Evolutionary conservation across 2,797 vertebrate species (phyloP), one percentile per base, ranked within the genome.

Genomic region (Enteromius thamalakanensis): DNA sequence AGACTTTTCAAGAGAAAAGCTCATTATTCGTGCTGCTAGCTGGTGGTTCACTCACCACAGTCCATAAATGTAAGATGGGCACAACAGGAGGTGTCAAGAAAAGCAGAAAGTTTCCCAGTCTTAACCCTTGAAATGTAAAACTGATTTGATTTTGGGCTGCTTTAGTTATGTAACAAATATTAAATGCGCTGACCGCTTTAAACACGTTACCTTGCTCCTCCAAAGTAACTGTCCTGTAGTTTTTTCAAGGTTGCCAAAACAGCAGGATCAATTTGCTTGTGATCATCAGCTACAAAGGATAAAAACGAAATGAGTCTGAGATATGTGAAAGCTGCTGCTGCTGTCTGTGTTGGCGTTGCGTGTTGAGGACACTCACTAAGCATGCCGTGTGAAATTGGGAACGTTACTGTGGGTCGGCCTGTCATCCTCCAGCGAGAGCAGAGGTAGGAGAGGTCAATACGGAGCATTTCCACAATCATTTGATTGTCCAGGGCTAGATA

Each of bases 31-130:
- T 76, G 74, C 74, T 76, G 21, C 21, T 37, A 55, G 19, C 74
- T 60, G 53, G 34, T 64, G 65, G 19, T 53, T 51, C 21, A 84
- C 95, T 95, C 95, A 95, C 95, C 94, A 93, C 97, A 96, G 76
- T 99, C 98, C 96, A 99, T 97, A 94, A 99, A 99, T 86, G 97
- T 98, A 90, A 99, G 97, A 86, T 97, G 96, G 2, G 98, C 95
- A 84, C 95, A 96, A 90, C 97, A 98, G 12, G 97, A 99, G 0
- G 98, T 99, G 88, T 96, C 98, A 92, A 99, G 90, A 92, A 99
- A 97, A 86, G 97, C 96, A 42, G 96, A 98, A 89, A 99, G 92
- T 93, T 96, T 97, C 85, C 98, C 98, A 6, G 96, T 98, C 93
- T 98, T 97, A 91, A 96, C 93, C 93, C 98, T 99, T 76, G 23